Evolutionary conservation across 2,113 vertebrate species (phyloP), one percentile per base, ranked within the genome.

Genomic region (Pogonocichla stellata): DNA sequence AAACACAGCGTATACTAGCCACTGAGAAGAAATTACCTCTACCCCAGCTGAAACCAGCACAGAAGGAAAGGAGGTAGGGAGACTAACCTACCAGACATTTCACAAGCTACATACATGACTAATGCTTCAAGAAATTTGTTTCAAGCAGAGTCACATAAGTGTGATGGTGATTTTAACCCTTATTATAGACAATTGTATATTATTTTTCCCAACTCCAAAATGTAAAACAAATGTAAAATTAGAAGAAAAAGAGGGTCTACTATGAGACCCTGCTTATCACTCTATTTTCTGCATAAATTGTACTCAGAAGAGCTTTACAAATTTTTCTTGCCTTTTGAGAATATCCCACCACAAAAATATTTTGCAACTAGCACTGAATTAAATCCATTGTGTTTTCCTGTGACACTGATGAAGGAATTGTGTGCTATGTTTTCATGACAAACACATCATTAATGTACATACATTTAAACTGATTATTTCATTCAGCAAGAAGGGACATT

Each of bases 381-480:
- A 97, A 97, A 97, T 93, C 89, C 88, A 91, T 98, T 93, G 64
- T 96, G 88, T 38, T 98, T 86, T 62, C 75, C 74, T 78, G 60
- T 97, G 95, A 95, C 90, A 80, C 85, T 98, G 97, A 98, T 98
- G 98, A 98, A 98, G 97, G 97, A 95, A 97, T 98, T 97, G 97
- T 98, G 92, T 95, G 78, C 92, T 95, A 45, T 98, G 98, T 99
- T 99, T 98, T 98, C 97, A 98, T 98, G 97, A 99, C 98, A 99
- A 99, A 98, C 94, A 97, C 98, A 98, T 99, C 98, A 98, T 99
- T 99, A 99, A 97, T 97, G 94, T 96, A 98, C 97, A 97, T 98
- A 98, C 97, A 98, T 98, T 98, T 98, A 98, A 97, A 95, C 91
- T 99, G 98, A 99, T 99, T 99, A 98, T 98, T 99, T 98, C 98